phyloP scores from a whole-genome alignment of 2,888 invertebrate genomes.

The Phalangium opilio region DNA sequence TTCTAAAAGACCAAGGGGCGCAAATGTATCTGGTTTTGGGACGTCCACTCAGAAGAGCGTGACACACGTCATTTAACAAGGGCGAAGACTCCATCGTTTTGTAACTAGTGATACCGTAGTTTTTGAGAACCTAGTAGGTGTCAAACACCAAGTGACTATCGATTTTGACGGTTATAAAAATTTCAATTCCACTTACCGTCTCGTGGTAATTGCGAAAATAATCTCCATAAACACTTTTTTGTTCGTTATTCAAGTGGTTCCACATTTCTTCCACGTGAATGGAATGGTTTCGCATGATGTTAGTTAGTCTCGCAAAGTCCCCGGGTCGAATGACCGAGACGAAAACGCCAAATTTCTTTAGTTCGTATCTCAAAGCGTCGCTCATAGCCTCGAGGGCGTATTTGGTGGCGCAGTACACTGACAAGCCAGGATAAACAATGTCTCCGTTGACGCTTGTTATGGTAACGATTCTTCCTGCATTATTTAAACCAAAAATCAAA shows the following conservation, averaged over 20 bases:
- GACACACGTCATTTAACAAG: conserved; percentile 13
- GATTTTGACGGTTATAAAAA: no score
- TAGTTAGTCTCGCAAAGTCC: conserved; percentile 52
- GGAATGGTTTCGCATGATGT: conserved; percentile 48
- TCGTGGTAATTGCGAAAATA: conserved; percentile 46
- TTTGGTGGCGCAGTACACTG: conserved; percentile 66
- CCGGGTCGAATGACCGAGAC: conserved; percentile 63
- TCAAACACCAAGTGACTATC: no score
- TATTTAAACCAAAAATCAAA: no score
- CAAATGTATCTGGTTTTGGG: conserved; percentile 4
- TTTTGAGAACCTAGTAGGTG: conserved; percentile 7
- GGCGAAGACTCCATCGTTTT: conserved; percentile 10
- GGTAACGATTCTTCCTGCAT: conserved; percentile 51
- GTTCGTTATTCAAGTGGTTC: conserved; percentile 44
- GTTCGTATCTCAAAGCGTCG: conserved; percentile 54
- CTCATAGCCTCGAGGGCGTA: conserved; percentile 58
- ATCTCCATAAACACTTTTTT: conserved; percentile 44
- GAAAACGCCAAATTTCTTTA: conserved; percentile 49
- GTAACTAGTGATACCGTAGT: conserved; percentile 16
- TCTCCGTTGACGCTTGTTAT: conserved; percentile 70
- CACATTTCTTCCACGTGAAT: conserved; percentile 48
- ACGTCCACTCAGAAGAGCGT: conserved; percentile 10
- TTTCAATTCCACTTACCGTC: background rate
- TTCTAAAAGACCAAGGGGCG: conserved; percentile 6
- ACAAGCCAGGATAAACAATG: conserved; percentile 54